phyloP scores from a whole-genome alignment of 2,888 invertebrate genomes.

The Lysandra bellargus region DNA sequence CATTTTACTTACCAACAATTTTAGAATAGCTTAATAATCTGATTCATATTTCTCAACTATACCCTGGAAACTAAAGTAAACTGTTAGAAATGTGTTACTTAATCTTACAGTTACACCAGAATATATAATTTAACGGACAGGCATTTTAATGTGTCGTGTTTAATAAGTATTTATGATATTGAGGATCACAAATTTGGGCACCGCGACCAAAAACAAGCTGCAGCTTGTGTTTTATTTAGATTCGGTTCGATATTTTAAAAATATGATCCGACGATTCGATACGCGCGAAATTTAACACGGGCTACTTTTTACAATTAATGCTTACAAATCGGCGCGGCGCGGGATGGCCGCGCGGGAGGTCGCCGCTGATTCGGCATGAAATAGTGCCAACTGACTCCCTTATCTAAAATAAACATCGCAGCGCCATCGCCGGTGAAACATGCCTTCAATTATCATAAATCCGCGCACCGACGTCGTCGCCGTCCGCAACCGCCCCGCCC shows the following conservation, averaged over 20 bases:
- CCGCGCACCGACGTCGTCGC: slow-evolving; percentile 70
- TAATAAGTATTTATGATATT: background rate
- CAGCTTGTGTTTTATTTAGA: background rate
- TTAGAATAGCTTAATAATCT: background rate
- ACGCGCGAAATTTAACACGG: slow-evolving; percentile 13
- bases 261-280: slow-evolving; percentile 9
- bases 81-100: no score
- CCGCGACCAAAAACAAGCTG: background rate
- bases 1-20: no score
- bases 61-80: no score
- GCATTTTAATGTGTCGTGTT: background rate
- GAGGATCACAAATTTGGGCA: background rate
- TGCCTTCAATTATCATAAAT: slow-evolving; percentile 81
- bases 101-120: background rate
- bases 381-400: slow-evolving; percentile 71
- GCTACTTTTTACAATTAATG: slow-evolving; percentile 55
- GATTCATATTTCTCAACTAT: background rate
- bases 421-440: slow-evolving; percentile 76
- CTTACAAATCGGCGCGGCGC: slow-evolving; percentile 67
- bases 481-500: slow-evolving; percentile 58
- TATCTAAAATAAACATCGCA: slow-evolving; percentile 81
- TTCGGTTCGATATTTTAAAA: background rate
- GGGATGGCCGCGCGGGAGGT: slow-evolving; percentile 74
- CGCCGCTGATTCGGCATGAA: slow-evolving; percentile 75
- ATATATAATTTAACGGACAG: background rate